Base-by-base conservation (phyloP, 2,888 invertebrate genomes). In the Pimpla rufipes region DNA sequence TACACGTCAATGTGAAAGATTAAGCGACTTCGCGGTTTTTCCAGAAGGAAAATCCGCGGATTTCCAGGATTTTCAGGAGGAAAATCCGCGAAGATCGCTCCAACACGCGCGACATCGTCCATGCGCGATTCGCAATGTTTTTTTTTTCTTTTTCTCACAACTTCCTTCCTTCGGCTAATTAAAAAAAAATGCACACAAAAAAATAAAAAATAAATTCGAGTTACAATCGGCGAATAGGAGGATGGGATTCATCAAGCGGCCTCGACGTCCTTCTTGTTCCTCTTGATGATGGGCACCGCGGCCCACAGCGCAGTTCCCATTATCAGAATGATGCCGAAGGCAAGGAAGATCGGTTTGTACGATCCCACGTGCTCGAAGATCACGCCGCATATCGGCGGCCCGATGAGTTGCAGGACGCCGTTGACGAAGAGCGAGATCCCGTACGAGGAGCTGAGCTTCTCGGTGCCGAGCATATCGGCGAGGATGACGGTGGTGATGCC, bases 401-500 rank as follows among this genome's bases (percentile, higher is more conserved):
- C 97, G 0, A 97, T 93, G 50, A 98, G 92, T 92, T 98, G 97
- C 7, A 97, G 91, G 52, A 98, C 95, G 1, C 98, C 98, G 88
- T 97, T 97, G n/a, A 97, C 95, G 88, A 98, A 97, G 40, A 98
- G 93, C 84, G 97, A 97, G 21, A 98, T 97, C 0, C 97, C 97
- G 87, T 97, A 98, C 0, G 97, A 97, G 0, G 97, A 97, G 92
- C 97, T 97, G 0, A 98, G 92, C 16, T 96, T 94, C 87, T 98
- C 97, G 0, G 96, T 96, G 0, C 98, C 98, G 5, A 98, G 91
- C 96, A 97, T 96, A 89, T 98, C 97, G 0, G 97, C 97, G 95
- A 98, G 96, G 3, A 97, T 97, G 62, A 98, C 96, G 0, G 97
- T 97, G 0, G 97, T 97, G n/a, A 97, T 96, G 1, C 98, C 98